Percentiles rank a stretch among this genome's conserved stretches.
These are phyloP conservation scores for Byasa hedistus DNA, from an alignment of 2,888 invertebrate species.

Conservation along the genomic window DNA sequence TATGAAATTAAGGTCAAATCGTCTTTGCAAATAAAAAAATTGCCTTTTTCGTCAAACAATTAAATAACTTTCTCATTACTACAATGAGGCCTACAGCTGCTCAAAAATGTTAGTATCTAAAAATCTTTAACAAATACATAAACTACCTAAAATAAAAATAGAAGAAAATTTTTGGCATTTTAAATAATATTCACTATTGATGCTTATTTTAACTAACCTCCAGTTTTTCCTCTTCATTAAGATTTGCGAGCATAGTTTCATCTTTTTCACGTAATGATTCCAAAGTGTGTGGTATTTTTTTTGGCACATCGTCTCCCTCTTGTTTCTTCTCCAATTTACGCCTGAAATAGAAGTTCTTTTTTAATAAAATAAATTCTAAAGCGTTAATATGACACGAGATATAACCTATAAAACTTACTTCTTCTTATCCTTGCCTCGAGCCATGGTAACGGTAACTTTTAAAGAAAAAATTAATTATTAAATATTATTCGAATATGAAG, in stretches of 20 bases:
- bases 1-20: too few relatives aligned
- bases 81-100: too few relatives aligned
- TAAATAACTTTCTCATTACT: too few relatives aligned
- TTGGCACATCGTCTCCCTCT: conserved; percentile 73
- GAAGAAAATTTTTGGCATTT: too few relatives aligned
- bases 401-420: conserved; percentile 62
- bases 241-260: conserved; percentile 90
- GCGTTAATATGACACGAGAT: conserved; percentile 26
- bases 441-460: conserved; percentile 50
- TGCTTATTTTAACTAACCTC: conserved; percentile 70
- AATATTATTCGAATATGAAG: too few relatives aligned
- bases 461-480: not conserved
- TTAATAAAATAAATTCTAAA: not conserved
- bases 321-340: conserved; percentile 74
- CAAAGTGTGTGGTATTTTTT: conserved; percentile 90
- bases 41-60: too few relatives aligned
- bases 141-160: too few relatives aligned
- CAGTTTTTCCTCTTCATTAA: conserved; percentile 88
- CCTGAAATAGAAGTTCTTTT: conserved; percentile 42
- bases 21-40: too few relatives aligned
- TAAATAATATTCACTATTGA: too few relatives aligned
- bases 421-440: conserved; percentile 74
- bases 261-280: conserved; percentile 95
- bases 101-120: too few relatives aligned
- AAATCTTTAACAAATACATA: too few relatives aligned